Percentiles rank a stretch among this genome's conserved stretches.
Evolutionary conservation across 1,140 invertebrate species (phyloP).

Genomic region (Papilio dardanus): DNA sequence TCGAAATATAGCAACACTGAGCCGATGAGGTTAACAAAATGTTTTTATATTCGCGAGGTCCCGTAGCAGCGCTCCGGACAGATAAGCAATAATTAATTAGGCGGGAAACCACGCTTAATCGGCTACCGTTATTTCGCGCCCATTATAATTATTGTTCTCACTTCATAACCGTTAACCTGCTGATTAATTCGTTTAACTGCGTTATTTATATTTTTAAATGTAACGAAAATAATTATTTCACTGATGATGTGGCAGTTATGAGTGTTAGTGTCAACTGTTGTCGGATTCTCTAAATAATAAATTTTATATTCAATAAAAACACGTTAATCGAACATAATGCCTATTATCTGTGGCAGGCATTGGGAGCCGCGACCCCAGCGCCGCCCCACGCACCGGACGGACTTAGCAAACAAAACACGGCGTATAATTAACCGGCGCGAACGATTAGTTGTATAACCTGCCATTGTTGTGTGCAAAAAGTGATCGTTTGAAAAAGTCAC

Average conservation of each 20-base stretch:
- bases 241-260: not conserved
- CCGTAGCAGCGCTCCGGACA: constrained; percentile 44
- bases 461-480: constrained; percentile 60
- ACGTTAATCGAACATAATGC: constrained; percentile 45
- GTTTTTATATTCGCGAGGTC: constrained; percentile 21
- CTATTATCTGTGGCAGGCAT: constrained; percentile 39
- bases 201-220: not conserved
- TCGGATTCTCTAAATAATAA: too few relatives aligned
- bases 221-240: not conserved
- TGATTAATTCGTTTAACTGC: constrained; percentile 13
- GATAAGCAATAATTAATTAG: constrained; percentile 67
- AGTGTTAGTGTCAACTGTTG: too few relatives aligned
- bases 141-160: constrained; percentile 57
- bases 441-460: constrained; percentile 79
- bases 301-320: too few relatives aligned
- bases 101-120: constrained; percentile 54
- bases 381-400: constrained; percentile 48
- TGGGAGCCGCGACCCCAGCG: constrained; percentile 38
- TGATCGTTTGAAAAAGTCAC: constrained; percentile 62
- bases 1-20: not conserved
- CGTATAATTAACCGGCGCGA: constrained; percentile 76
- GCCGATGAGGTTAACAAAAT: constrained; percentile 23
- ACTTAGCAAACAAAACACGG: constrained; percentile 66
- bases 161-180: constrained; percentile 49
- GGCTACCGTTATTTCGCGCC: constrained; percentile 55